phyloP scores from a whole-genome alignment of 2,113 vertebrate species.

The Zosterops lateralis region DNA sequence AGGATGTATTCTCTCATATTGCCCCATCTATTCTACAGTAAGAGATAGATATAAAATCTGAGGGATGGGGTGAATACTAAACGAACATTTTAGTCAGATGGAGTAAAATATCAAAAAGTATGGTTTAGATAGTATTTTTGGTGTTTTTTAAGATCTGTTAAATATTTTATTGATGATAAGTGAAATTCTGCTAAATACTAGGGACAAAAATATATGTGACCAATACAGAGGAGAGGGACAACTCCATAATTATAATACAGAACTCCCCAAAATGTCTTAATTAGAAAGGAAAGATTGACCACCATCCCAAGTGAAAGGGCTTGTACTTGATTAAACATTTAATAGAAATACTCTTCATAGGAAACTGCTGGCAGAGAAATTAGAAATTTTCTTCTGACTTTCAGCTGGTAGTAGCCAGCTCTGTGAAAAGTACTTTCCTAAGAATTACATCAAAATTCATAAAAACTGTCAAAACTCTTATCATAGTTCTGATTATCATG shows the following conservation, averaged over 20 bases:
- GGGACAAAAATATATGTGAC: background rate
- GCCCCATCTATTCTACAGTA: background rate
- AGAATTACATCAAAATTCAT: background rate
- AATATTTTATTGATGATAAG: background rate
- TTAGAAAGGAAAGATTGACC: background rate
- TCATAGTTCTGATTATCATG: background rate
- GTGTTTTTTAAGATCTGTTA: background rate
- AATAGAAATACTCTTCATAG: background rate
- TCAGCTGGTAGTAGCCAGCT: background rate
- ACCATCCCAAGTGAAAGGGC: background rate
- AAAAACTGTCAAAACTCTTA: background rate
- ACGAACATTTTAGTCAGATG: background rate
- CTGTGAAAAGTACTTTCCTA: background rate
- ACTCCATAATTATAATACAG: background rate
- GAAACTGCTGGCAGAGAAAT: background rate
- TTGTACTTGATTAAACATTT: background rate
- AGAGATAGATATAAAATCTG: background rate
- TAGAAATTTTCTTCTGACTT: background rate
- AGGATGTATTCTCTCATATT: background rate
- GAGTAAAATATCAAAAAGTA: background rate
- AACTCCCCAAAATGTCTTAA: background rate
- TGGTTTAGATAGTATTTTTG: background rate
- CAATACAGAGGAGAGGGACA: background rate
- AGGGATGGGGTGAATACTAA: background rate
- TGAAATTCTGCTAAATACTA: background rate